Evolutionary conservation across 2,888 invertebrate genomes (phyloP), one percentile per base, ranked within the genome.

Genomic region (Oscheius sp.): DNA sequence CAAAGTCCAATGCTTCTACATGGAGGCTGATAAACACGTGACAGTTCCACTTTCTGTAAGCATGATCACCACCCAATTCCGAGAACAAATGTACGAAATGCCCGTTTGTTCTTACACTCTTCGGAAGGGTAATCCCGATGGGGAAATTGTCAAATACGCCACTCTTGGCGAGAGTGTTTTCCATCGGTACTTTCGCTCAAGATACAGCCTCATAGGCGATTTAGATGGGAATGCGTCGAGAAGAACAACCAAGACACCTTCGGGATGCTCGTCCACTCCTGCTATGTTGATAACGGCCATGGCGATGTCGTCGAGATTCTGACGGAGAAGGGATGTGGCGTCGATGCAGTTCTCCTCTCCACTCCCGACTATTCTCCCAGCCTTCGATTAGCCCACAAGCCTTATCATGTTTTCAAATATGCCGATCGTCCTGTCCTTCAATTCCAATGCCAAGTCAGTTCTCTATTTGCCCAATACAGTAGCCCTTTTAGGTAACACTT

Each of bases 1-100:
- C n/a, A 86, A 86, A 63, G 80, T 85, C 33, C 84, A 86, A 66
- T 86, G 86, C 61, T 86, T 86, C 70, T 86, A 86, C 69, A 86
- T 86, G 86, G 86, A 86, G 76, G 84, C 86, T 0, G 84, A 86
- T 31, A 86, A 86, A 65, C 80, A 81, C 37, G 86, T 86, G 0
- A 77, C 80, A 2, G 82, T 80, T 3, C 85, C 84, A 0, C 52
- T 86, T 53, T 84, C 84, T 70, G 86, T 86, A 50, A 86, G 84
- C 71, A 86, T 85, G 84, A 81, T 86, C 37, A 86, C 86, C 6
- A 85, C 86, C 0, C 84, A 82, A 55, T 85, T 85, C 76, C 82
- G 82, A 0, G 81, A 84, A 69, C 76, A 84, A 57, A 74, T 82
- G 57, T 86, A 86, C 65, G 82, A 84, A 58, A 86, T 86, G 86